Conservation (phyloP, 2,113 vertebrate genomes). For the Prolemur simus region DNA sequence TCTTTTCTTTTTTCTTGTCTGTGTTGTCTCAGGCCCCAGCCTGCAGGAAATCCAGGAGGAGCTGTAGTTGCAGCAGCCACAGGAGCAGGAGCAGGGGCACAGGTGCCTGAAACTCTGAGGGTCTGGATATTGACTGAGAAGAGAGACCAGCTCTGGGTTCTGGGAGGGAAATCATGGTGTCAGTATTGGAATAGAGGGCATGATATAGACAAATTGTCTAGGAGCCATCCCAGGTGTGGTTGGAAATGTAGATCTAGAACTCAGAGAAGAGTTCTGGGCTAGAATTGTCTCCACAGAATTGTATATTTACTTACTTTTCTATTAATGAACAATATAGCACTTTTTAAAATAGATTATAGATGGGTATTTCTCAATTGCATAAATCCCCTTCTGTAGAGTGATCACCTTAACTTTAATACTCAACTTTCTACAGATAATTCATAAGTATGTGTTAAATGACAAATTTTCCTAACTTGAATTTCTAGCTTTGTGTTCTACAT, state of each 20-base stretch:
- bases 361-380: neutral
- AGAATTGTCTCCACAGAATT: neutral
- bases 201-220: neutral
- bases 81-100: neutral
- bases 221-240: neutral
- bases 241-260: neutral
- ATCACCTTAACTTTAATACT: neutral
- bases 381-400: neutral
- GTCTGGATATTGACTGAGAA: neutral
- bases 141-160: neutral
- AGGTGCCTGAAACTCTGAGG: neutral
- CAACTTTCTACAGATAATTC: neutral
- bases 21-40: neutral
- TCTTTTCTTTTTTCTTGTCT: neutral
- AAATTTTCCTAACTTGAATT: neutral
- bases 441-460: neutral
- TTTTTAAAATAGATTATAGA: neutral
- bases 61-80: neutral
- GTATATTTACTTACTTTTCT: neutral
- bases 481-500: neutral
- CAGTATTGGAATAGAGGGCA: neutral
- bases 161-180: neutral
- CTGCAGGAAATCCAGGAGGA: neutral
- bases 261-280: neutral
- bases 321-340: neutral